These are phyloP conservation scores for Dunckerocampus dactyliophorus DNA, from an alignment of 2,113 vertebrate species.

Conservation along the genomic window DNA sequence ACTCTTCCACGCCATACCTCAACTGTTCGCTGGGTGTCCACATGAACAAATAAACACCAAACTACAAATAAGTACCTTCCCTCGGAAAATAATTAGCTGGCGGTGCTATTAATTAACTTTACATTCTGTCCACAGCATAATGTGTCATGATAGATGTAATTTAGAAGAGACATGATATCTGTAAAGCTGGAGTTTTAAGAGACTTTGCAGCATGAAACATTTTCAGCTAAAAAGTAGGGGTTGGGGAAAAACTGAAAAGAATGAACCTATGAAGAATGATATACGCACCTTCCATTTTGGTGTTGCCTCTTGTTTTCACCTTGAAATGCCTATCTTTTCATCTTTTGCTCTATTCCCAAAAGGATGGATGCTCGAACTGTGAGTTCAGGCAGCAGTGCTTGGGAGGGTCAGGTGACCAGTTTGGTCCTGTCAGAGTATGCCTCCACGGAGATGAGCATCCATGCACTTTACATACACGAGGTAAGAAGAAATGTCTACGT, in stretches of 20 bases:
- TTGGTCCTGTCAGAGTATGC: constrained; percentile 92
- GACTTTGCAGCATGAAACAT: background rate
- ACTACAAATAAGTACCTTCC: no score
- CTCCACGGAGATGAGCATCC: constrained; percentile 97
- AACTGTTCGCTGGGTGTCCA: no score
- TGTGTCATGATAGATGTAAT: background rate
- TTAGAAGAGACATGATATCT: background rate
- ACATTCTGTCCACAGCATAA: background rate
- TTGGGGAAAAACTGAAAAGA: no score
- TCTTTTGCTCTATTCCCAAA: background rate
- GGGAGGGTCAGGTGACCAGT: constrained; percentile 94
- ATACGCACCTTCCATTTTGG: background rate
- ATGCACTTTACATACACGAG: constrained; percentile 97
- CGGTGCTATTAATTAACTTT: no score
- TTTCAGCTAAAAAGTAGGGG: no score
- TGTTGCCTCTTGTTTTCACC: background rate
- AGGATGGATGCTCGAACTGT: constrained; percentile 86
- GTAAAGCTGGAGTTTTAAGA: background rate
- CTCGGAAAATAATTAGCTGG: no score
- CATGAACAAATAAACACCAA: no score
- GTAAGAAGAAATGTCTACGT: constrained; percentile 55
- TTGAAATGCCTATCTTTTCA: background rate
- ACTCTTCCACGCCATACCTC: no score
- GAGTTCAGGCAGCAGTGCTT: constrained; percentile 93
- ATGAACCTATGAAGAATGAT: no score